Conservation (phyloP, 2,888 invertebrate species). For the Dasysyrphus albostriatus region DNA sequence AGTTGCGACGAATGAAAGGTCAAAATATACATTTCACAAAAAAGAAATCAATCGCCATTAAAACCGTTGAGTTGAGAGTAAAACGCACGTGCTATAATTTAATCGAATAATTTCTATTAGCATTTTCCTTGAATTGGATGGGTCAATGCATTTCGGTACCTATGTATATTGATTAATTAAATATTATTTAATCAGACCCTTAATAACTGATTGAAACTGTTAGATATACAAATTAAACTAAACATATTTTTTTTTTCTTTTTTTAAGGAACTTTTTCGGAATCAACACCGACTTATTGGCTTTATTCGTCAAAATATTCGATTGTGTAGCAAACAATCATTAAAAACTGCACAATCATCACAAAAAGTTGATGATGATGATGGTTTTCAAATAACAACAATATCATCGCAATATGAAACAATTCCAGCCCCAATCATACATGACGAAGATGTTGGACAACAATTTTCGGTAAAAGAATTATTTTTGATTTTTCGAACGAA, state of each 20-base stretch:
- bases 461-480: conserved; percentile 85
- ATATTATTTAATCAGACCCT: neutral
- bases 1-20: conserved; percentile 36
- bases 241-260: too few relatives aligned
- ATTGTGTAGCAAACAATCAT: conserved; percentile 85
- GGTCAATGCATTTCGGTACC: neutral
- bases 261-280: conserved; percentile 86
- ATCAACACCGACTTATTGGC: conserved; percentile 89
- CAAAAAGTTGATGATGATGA: conserved; percentile 79
- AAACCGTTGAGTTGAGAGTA: neutral
- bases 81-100: neutral
- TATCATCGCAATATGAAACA: conserved; percentile 80
- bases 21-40: conserved; percentile 18
- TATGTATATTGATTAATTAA: neutral
- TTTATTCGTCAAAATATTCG: conserved; percentile 84
- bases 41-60: neutral
- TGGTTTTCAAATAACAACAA: conserved; percentile 81
- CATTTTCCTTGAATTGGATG: neutral
- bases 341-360: conserved; percentile 83
- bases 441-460: conserved; percentile 81
- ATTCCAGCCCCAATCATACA: conserved; percentile 81
- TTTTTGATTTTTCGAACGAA: neutral
- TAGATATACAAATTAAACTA: too few relatives aligned
- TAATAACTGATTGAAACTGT: neutral
- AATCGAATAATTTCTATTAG: neutral